phyloP scores from a whole-genome alignment of 1,140 invertebrate genomes.

The Cryptotermes secundus region DNA sequence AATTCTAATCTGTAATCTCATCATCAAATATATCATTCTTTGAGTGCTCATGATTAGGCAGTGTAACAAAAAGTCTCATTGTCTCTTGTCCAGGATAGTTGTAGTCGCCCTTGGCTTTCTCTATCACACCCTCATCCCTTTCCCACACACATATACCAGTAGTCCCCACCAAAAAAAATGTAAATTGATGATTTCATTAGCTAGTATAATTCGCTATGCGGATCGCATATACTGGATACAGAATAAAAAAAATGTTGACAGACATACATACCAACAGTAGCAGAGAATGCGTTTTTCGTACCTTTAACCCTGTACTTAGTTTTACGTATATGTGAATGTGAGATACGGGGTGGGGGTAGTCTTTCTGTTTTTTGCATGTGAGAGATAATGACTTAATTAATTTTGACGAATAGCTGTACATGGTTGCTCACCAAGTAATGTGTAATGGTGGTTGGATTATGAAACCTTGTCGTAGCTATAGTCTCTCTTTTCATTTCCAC shows the following conservation, averaged over 20 bases:
- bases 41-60: neutral
- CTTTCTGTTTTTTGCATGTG: conserved; percentile 15
- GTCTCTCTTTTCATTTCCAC: conserved; percentile 12
- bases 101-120: neutral
- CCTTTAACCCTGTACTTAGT: conserved; percentile 12
- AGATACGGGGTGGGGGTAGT: neutral
- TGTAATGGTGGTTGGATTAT: conserved; percentile 16
- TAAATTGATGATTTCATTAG: conserved; percentile 18
- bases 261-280: conserved; percentile 7
- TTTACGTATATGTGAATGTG: conserved; percentile 13
- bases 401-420: conserved; percentile 19
- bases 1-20: no score
- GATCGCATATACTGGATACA: conserved; percentile 13
- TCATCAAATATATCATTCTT: no score
- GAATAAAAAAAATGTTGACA: conserved; percentile 11
- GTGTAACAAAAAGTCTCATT: neutral
- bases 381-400: conserved; percentile 15
- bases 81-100: neutral
- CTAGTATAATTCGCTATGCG: conserved; percentile 7
- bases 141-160: neutral
- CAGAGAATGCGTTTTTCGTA: conserved; percentile 19
- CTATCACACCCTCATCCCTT: conserved; percentile 16
- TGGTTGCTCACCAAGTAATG: conserved; percentile 15
- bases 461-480: conserved; percentile 10
- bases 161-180: conserved; percentile 17